phyloP scores from a whole-genome alignment of 2,113 vertebrate genomes.

The Xiphophorus hellerii region DNA sequence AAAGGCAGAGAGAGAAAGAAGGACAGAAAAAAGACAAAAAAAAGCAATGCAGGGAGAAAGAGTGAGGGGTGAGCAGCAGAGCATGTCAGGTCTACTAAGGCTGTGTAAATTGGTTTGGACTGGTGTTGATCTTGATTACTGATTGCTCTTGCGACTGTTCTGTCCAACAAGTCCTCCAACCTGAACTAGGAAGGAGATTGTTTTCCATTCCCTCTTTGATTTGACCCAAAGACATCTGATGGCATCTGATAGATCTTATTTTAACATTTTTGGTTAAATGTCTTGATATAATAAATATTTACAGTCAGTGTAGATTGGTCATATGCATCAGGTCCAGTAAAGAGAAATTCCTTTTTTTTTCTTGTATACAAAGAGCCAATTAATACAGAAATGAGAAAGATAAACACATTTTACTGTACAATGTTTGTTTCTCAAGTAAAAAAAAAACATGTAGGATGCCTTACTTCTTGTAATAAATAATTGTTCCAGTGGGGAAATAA shows the following conservation, averaged over 20 bases:
- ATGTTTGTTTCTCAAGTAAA: background rate
- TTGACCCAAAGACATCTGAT: background rate
- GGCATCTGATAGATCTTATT: background rate
- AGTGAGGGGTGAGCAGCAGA: conserved; percentile 36
- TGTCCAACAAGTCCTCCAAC: conserved; percentile 17
- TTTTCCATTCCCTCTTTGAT: background rate
- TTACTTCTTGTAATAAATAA: background rate
- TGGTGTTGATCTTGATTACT: conserved; percentile 66
- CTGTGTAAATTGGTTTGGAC: conserved; percentile 60
- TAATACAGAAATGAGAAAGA: too few relatives aligned
- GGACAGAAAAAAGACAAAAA: conserved; percentile 22
- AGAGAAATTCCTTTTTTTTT: background rate
- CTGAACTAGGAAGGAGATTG: conserved; percentile 1
- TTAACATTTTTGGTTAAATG: background rate
- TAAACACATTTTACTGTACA: background rate
- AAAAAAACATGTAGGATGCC: too few relatives aligned
- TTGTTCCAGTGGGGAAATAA: too few relatives aligned
- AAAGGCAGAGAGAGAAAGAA: conserved; percentile 21
- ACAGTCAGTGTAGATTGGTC: background rate
- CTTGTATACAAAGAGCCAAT: too few relatives aligned
- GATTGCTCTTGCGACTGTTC: conserved; percentile 40
- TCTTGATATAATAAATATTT: background rate
- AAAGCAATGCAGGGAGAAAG: background rate
- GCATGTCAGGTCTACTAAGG: conserved; percentile 45
- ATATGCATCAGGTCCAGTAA: background rate